Conservation (phyloP, 1,140 invertebrate species). For the Theocolax elegans region DNA sequence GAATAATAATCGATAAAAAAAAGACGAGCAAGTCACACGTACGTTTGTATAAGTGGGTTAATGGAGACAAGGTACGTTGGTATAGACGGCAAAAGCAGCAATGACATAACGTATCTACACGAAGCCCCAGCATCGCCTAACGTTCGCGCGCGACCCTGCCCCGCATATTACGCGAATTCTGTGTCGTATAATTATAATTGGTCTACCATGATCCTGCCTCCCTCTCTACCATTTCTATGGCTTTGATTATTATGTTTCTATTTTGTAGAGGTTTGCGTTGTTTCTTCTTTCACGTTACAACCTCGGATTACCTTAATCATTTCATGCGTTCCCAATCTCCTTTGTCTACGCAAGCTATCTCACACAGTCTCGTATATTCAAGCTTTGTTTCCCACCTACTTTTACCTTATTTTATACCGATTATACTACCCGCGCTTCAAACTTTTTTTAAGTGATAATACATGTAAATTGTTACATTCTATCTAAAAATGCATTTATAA, state of each 20-base stretch:
- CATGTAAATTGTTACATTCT: too few species aligned
- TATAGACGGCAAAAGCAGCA: neutral
- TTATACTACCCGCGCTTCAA: too few species aligned
- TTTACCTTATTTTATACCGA: too few species aligned
- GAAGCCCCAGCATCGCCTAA: slow-evolving; percentile 50
- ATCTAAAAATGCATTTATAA: too few species aligned
- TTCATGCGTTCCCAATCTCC: neutral
- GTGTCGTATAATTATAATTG: slow-evolving; percentile 9
- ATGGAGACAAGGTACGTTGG: neutral
- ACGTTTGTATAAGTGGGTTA: slow-evolving; percentile 17
- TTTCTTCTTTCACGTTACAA: neutral
- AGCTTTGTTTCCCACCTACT: too few species aligned
- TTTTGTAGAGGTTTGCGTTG: neutral
- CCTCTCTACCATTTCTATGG: slow-evolving; percentile 51
- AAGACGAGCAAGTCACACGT: too few species aligned
- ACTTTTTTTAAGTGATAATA: too few species aligned
- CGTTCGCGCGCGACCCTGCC: slow-evolving; percentile 50
- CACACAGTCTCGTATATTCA: too few species aligned
- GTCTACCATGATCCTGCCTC: slow-evolving; percentile 27
- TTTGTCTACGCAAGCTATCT: too few species aligned
- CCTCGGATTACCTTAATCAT: slow-evolving; percentile 17
- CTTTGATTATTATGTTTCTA: slow-evolving; percentile 49
- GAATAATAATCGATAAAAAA: too few species aligned
- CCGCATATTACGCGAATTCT: slow-evolving; percentile 49
- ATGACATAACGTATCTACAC: slow-evolving; percentile 24